Conservation (phyloP, 2,888 invertebrate genomes). For the Halictus quadricinctus region DNA sequence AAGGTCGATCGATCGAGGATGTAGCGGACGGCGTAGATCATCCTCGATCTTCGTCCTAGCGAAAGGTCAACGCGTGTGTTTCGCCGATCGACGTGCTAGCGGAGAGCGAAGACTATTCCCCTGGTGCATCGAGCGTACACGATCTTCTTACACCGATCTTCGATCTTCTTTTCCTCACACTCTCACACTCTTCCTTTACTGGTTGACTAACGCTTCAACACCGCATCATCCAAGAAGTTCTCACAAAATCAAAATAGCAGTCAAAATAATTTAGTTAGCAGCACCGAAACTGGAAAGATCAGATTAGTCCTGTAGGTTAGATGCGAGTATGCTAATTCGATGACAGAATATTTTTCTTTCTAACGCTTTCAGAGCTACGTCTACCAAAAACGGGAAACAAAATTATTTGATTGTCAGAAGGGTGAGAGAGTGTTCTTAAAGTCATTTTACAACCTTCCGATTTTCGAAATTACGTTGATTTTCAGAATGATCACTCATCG, state of each 20-base stretch:
- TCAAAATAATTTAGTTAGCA: neutral
- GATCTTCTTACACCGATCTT: neutral
- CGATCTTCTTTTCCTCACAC: neutral
- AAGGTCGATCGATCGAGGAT: constrained; percentile 53
- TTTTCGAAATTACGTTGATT: too few species aligned
- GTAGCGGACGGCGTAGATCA: constrained; percentile 44
- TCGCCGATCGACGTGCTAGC: constrained; percentile 21
- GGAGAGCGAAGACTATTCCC: neutral
- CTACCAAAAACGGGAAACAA: too few species aligned
- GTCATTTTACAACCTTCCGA: too few species aligned
- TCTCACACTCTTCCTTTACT: neutral
- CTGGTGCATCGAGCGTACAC: neutral
- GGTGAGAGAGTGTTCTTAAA: too few species aligned
- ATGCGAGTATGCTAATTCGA: too few species aligned
- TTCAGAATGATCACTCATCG: too few species aligned
- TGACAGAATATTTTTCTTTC: too few species aligned
- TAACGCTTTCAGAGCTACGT: too few species aligned
- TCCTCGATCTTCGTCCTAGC: constrained; percentile 47
- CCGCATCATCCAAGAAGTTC: neutral
- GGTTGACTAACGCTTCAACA: neutral
- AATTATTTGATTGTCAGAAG: too few species aligned
- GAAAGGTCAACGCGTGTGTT: constrained; percentile 48
- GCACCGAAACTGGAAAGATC: too few species aligned
- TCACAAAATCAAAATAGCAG: neutral
- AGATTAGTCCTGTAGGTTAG: too few species aligned